phyloP scores from a whole-genome alignment of 2,888 invertebrate species.

The Diloba caeruleocephala region DNA sequence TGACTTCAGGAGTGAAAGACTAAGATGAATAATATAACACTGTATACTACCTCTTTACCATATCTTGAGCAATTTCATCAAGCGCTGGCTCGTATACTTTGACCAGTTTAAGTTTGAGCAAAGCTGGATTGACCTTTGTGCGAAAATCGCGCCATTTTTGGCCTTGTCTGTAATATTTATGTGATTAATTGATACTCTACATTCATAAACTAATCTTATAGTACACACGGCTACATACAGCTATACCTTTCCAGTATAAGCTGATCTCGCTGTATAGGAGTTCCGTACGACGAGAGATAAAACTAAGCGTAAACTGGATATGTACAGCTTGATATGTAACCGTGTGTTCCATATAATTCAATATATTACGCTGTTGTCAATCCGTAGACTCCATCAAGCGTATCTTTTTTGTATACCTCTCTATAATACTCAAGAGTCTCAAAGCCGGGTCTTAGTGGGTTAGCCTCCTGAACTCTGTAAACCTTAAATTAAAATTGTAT shows the following conservation, averaged over 20 bases:
- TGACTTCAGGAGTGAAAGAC: too few relatives aligned
- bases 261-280: too few relatives aligned
- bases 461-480: constrained; percentile 78
- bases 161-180: constrained; percentile 84
- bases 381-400: constrained; percentile 75
- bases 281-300: too few relatives aligned
- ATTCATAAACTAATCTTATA: background rate
- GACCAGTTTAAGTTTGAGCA: constrained; percentile 90
- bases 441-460: constrained; percentile 79
- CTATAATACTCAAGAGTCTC: constrained; percentile 76
- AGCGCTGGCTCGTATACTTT: constrained; percentile 85
- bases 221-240: too few relatives aligned
- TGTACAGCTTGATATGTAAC: too few relatives aligned
- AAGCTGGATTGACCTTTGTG: constrained; percentile 90
- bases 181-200: background rate
- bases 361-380: constrained; percentile 74
- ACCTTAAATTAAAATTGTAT: constrained; percentile 61
- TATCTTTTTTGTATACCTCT: constrained; percentile 67
- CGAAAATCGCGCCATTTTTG: constrained; percentile 91
- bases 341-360: too few relatives aligned
- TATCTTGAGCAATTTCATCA: constrained; percentile 82
- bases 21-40: background rate
- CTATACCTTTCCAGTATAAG: too few relatives aligned
- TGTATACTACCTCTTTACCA: constrained; percentile 68
- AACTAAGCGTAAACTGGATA: too few relatives aligned